Percentiles rank a stretch among this genome's conserved stretches.
These are phyloP conservation scores for Tyto alba DNA, from an alignment of 2,113 vertebrate species.

Conservation along the genomic window DNA sequence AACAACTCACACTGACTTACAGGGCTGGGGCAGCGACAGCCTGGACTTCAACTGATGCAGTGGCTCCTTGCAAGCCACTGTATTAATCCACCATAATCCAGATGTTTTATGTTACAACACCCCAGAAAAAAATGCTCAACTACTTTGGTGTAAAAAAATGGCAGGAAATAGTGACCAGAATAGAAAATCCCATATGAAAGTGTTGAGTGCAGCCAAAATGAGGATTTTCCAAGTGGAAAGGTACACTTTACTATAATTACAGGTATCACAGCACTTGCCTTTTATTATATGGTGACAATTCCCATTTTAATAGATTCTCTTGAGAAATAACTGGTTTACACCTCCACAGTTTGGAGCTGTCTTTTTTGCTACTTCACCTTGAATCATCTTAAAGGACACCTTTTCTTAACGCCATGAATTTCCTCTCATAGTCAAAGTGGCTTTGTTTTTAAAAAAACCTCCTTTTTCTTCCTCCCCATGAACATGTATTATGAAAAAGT, in stretches of 20 bases:
- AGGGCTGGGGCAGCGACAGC: neutral
- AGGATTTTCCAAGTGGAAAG: neutral
- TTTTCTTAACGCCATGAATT: neutral
- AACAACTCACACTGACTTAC: fast-evolving
- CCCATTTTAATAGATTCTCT: neutral
- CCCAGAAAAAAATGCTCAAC: neutral
- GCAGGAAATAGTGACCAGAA: neutral
- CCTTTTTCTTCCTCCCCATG: neutral
- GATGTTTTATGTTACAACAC: neutral
- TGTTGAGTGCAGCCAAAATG: neutral
- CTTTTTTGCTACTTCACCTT: neutral
- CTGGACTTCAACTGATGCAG: too few relatives aligned
- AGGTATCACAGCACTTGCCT: neutral
- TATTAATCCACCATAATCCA: neutral
- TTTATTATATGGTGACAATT: neutral
- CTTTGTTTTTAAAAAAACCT: neutral
- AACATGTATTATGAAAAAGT: neutral
- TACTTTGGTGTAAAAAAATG: neutral
- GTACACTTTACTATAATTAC: neutral
- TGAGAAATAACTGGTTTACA: neutral
- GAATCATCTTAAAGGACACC: neutral
- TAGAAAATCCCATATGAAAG: neutral
- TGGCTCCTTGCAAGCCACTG: neutral
- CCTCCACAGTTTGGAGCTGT: neutral
- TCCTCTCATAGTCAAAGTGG: neutral